These are phyloP conservation scores for Helicolenus hilgendorfi DNA, from an alignment of 2,797 vertebrate genomes.

Conservation along the genomic window DNA sequence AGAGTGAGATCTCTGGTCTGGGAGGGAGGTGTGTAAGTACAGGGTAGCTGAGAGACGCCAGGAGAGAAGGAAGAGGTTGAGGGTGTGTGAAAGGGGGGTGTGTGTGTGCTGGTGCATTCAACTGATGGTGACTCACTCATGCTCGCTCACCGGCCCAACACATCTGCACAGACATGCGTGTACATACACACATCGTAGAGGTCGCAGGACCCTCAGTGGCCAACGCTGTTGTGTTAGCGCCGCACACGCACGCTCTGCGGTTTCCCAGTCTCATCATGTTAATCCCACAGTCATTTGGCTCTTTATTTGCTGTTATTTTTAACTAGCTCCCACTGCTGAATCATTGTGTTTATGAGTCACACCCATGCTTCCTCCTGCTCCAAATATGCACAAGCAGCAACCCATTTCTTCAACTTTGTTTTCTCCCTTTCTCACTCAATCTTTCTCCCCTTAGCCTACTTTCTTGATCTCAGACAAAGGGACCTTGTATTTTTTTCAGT, in stretches of 20 bases:
- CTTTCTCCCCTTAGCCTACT: slow-evolving; percentile 21
- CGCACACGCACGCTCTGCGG: slow-evolving; percentile 39
- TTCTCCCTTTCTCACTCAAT: slow-evolving; percentile 32
- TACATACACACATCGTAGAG: background rate
- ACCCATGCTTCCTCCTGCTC: slow-evolving; percentile 73
- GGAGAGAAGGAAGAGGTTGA: slow-evolving; percentile 53
- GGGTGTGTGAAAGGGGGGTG: slow-evolving; percentile 37
- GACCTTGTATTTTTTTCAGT: slow-evolving; percentile 63
- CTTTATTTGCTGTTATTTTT: slow-evolving; percentile 85
- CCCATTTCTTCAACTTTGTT: slow-evolving; percentile 42
- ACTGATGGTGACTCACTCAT: slow-evolving; percentile 55
- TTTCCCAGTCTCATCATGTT: slow-evolving; percentile 68
- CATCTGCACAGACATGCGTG: background rate
- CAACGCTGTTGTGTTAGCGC: background rate
- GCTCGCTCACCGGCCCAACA: slow-evolving; percentile 10
- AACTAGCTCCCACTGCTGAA: slow-evolving; percentile 77
- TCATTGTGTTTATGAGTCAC: slow-evolving; percentile 84
- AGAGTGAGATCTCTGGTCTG: slow-evolving; percentile 41
- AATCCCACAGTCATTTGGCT: slow-evolving; percentile 73
- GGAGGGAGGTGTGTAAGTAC: slow-evolving; percentile 80
- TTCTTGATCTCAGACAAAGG: slow-evolving; percentile 75
- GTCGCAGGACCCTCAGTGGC: slow-evolving; percentile 16
- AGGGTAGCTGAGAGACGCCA: slow-evolving; percentile 65
- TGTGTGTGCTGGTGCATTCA: slow-evolving; percentile 15
- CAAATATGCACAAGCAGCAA: slow-evolving; percentile 66